phyloP scores from a whole-genome alignment of 2,113 vertebrate genomes.

The Pterocles orientalis region DNA sequence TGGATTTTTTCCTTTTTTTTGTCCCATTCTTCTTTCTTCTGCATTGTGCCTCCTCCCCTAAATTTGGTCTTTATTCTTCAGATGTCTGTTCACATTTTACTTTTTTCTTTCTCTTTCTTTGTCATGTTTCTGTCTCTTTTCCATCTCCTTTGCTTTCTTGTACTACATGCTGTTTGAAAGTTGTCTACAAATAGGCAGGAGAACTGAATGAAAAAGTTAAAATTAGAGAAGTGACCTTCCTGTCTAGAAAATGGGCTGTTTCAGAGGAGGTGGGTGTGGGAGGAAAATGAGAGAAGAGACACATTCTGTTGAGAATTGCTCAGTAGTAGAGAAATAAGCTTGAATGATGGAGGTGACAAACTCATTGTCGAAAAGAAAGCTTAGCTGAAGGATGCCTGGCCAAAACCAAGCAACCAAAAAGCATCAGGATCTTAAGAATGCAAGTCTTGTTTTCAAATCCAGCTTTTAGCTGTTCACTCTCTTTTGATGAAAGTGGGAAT shows the following conservation, averaged over 20 bases:
- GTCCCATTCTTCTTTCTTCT: not conserved
- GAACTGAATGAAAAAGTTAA: not conserved
- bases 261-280: not conserved
- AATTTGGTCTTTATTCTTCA: not conserved
- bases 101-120: not conserved
- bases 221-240: not conserved
- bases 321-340: not conserved
- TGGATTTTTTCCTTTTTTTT: not conserved
- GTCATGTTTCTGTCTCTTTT: not conserved
- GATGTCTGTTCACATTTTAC: not conserved
- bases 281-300: not conserved
- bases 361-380: not conserved
- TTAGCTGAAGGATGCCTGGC: not conserved
- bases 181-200: not conserved
- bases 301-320: not conserved
- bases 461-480: not conserved
- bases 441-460: not conserved
- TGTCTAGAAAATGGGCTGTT: not conserved
- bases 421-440: not conserved
- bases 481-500: not conserved
- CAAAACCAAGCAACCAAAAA: not conserved
- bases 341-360: not conserved
- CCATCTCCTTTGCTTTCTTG: not conserved
- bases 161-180: not conserved
- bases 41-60: not conserved